Evolutionary conservation across 2,888 invertebrate species (phyloP).

Genomic region (Tanaodytes sp.): DNA sequence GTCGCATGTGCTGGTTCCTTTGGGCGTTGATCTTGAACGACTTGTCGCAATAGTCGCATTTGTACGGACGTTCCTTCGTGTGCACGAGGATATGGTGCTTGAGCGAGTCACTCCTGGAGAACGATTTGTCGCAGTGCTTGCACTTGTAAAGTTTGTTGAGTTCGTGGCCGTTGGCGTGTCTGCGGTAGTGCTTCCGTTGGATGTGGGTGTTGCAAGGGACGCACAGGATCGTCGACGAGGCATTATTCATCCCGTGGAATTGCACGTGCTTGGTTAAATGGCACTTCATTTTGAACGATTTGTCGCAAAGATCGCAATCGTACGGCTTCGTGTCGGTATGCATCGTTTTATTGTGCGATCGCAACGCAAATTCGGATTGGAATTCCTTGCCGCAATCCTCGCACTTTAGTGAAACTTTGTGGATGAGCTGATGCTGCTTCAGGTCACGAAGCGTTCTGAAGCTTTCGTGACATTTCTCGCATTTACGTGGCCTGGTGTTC

Average conservation of each 20-base stretch:
- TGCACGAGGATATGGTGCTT: constrained; percentile 87
- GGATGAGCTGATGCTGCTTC: neutral
- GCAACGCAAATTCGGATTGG: neutral
- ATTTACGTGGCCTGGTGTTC: neutral
- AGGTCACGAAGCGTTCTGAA: neutral
- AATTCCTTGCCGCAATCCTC: neutral
- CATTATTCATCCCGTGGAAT: no score
- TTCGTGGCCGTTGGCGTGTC: no score
- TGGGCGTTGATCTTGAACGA: constrained; percentile 90
- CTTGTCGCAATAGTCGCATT: constrained; percentile 84
- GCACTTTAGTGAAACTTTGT: neutral
- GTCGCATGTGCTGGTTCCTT: constrained; percentile 84
- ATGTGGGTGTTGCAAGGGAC: no score
- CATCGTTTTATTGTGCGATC: neutral
- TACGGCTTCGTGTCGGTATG: neutral
- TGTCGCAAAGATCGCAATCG: neutral
- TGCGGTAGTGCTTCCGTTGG: no score
- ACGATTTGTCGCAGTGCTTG: constrained; percentile 80
- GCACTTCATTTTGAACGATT: neutral
- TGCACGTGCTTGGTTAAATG: no score
- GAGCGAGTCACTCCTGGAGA: constrained; percentile 85
- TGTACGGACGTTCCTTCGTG: constrained; percentile 86
- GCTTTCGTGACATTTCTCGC: neutral
- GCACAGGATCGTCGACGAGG: no score
- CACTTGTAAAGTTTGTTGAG: constrained; percentile 74